phyloP scores from a whole-genome alignment of 2,888 invertebrate species.

The Vandiemenella viatica region DNA sequence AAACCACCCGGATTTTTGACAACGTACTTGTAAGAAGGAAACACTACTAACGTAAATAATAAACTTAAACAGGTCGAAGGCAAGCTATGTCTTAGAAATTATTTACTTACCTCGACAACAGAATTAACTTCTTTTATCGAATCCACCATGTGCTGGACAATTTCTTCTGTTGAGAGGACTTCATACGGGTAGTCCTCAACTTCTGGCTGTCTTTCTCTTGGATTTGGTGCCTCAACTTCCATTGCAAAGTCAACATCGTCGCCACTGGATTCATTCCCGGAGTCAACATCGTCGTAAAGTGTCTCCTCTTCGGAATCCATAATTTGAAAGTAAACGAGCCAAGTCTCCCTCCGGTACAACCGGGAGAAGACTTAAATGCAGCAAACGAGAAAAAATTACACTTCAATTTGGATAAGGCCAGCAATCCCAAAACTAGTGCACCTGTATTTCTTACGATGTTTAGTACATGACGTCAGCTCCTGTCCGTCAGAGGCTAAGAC shows the following conservation, averaged over 20 bases:
- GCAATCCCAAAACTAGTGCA: conserved; percentile 44
- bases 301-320: conserved; percentile 94
- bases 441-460: conserved; percentile 27
- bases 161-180: conserved; percentile 88
- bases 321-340: conserved; percentile 6
- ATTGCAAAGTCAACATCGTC: conserved; percentile 89
- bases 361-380: conserved; percentile 10
- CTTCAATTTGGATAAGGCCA: conserved; percentile 44
- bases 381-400: conserved; percentile 27
- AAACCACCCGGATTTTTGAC: too few relatives aligned
- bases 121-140: conserved; percentile 93
- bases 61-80: too few relatives aligned
- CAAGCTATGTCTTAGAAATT: too few relatives aligned
- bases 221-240: conserved; percentile 68
- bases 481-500: conserved; percentile 7
- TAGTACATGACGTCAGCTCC: conserved; percentile 18
- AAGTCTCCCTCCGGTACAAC: conserved; percentile 7
- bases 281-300: conserved; percentile 75
- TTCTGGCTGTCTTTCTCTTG: conserved; percentile 66
- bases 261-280: conserved; percentile 82
- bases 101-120: conserved; percentile 88
- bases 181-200: conserved; percentile 86
- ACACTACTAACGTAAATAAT: too few relatives aligned
- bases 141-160: conserved; percentile 94
- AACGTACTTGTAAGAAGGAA: too few relatives aligned